These are phyloP conservation scores for Chloroclystis v-ata DNA, from an alignment of 2,888 invertebrate species.

Conservation along the genomic window DNA sequence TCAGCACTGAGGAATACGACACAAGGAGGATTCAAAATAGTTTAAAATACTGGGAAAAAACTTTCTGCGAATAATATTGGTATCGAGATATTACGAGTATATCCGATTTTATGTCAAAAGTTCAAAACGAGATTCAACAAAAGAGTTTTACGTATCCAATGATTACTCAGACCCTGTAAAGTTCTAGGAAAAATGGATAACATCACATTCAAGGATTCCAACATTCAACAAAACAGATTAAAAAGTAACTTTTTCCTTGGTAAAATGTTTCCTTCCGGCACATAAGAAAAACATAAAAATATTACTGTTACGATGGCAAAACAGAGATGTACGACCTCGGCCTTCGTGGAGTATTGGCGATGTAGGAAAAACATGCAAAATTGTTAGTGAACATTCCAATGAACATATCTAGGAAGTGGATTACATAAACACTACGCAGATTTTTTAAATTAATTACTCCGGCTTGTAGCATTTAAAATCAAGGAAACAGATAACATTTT, in stretches of 20 bases:
- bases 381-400: slow-evolving; percentile 4
- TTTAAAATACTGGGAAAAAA: no score
- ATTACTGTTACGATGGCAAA: slow-evolving; percentile 5
- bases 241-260: slow-evolving; percentile 9
- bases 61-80: no score
- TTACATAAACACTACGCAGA: neutral
- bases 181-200: neutral
- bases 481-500: no score
- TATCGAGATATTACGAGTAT: no score
- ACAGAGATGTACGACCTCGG: slow-evolving; percentile 29
- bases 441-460: neutral
- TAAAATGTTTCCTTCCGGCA: slow-evolving; percentile 27
- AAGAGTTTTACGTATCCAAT: neutral
- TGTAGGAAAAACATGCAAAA: slow-evolving; percentile 13
- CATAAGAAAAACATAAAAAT: slow-evolving; percentile 21
- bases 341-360: slow-evolving; percentile 29
- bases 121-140: neutral
- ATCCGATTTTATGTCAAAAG: no score
- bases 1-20: no score
- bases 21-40: no score
- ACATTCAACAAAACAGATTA: slow-evolving; percentile 13
- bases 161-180: neutral
- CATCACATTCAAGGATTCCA: slow-evolving; percentile 9
- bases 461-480: neutral
- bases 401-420: slow-evolving; percentile 2